phyloP scores from a whole-genome alignment of 2,888 invertebrate genomes.

The Polydesmus complanatus region DNA sequence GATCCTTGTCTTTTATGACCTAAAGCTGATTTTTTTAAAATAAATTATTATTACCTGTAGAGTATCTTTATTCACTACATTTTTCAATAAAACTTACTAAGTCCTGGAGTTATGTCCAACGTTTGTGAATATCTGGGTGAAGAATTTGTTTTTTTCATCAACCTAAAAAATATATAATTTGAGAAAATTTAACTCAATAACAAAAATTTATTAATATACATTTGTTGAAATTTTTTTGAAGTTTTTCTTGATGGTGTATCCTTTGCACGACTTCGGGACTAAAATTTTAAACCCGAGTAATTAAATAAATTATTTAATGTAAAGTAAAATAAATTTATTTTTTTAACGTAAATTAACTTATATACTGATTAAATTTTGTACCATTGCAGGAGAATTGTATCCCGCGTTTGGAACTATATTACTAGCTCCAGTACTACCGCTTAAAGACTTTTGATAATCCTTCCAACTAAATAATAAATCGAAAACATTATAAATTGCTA shows the following conservation, averaged over 20 bases:
- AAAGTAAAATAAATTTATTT: background rate
- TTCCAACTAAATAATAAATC: slow-evolving; percentile 25
- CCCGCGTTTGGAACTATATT: slow-evolving; percentile 6
- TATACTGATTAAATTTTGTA: slow-evolving; percentile 20
- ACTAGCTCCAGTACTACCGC: slow-evolving; percentile 26
- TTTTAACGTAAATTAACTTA: background rate
- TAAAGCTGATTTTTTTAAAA: slow-evolving; percentile 3
- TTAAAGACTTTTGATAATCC: slow-evolving; percentile 32
- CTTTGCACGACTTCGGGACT: slow-evolving; percentile 25
- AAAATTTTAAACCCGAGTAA: slow-evolving; percentile 7
- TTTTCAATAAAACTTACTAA: slow-evolving; percentile 40
- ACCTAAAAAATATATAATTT: slow-evolving; percentile 19
- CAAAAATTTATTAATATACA: slow-evolving; percentile 35
- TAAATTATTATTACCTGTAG: background rate
- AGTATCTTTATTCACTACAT: background rate
- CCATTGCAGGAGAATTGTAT: slow-evolving; percentile 30
- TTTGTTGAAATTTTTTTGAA: slow-evolving; percentile 67
- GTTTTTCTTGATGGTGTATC: slow-evolving; percentile 63
- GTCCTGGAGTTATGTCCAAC: slow-evolving; percentile 58
- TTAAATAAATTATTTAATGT: too few species aligned
- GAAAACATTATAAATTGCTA: slow-evolving; percentile 19
- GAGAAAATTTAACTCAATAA: background rate
- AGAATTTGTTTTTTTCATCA: slow-evolving; percentile 34
- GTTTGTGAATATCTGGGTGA: slow-evolving; percentile 65
- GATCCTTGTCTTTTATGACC: slow-evolving; percentile 21